Evolutionary conservation across 1,140 invertebrate genomes (phyloP).

Genomic region (Drosophila orena): DNA sequence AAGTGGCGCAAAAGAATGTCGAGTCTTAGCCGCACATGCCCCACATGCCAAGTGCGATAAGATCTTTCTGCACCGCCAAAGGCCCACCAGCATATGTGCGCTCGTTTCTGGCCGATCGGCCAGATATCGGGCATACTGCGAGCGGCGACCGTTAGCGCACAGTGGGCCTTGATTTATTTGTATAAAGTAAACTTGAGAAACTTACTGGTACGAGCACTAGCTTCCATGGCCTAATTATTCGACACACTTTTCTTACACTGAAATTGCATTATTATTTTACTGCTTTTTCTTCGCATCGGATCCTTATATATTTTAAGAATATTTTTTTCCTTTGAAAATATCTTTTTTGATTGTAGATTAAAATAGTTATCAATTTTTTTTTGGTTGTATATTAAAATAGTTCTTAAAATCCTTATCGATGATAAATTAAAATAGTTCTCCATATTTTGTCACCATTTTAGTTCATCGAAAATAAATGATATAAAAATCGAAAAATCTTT

Average conservation of each 20-base stretch:
- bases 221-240: too few relatives aligned
- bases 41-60: conserved; percentile 24
- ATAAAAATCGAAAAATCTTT: background rate
- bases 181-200: too few relatives aligned
- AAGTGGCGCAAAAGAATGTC: conserved; percentile 19
- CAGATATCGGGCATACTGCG: conserved; percentile 12
- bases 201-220: too few relatives aligned
- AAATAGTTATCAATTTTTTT: background rate
- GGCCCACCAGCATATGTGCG: background rate
- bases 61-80: conserved; percentile 24
- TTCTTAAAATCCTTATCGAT: too few relatives aligned
- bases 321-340: too few relatives aligned
- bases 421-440: background rate
- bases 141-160: background rate
- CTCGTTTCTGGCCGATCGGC: conserved; percentile 18
- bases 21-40: conserved; percentile 13
- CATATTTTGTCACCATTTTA: background rate
- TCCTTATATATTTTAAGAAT: too few relatives aligned
- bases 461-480: background rate
- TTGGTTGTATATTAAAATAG: too few relatives aligned
- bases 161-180: background rate
- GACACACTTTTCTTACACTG: too few relatives aligned
- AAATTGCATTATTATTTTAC: background rate
- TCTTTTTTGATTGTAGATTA: background rate
- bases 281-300: background rate